A percentile compares a stretch with the other conserved stretches of the same genome.
Evolutionary conservation across 37 sponge, comb jelly and placozoan species (phyloP).

Genomic region (Hexactinellida sp.): DNA sequence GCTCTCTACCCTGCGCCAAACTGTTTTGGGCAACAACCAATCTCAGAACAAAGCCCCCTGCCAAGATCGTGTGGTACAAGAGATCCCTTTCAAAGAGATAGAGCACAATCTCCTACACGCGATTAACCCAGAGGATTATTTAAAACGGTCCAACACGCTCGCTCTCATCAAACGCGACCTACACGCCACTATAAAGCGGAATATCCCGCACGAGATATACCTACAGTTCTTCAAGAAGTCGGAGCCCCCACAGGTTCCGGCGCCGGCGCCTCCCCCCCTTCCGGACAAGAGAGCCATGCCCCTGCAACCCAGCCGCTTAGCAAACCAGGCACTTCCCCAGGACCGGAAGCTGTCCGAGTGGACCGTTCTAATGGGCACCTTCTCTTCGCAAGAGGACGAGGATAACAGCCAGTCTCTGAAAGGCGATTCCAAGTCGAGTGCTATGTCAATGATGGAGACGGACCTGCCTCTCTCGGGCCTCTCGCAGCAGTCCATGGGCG

Average conservation of each 20-base stretch:
- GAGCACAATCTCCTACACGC: not conserved
- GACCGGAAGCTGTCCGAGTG: not conserved
- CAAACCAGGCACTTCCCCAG: not conserved
- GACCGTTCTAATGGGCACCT: not conserved
- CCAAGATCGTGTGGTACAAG: not conserved
- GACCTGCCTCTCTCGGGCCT: not conserved
- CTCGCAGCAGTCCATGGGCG: not conserved
- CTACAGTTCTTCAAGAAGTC: not conserved
- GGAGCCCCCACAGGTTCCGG: not conserved
- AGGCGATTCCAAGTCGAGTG: not conserved
- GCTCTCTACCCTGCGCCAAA: not conserved
- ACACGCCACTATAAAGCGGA: constrained; percentile 7
- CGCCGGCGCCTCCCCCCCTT: not conserved
- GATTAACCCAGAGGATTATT: not conserved
- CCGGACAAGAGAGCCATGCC: not conserved
- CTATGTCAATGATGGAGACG: not conserved
- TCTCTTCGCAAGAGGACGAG: constrained; percentile 11
- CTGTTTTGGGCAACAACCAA: not conserved
- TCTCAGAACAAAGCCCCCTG: not conserved
- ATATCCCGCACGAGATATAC: not conserved
- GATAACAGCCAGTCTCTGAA: not conserved
- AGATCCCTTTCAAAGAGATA: constrained; percentile 12
- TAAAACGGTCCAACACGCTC: not conserved
- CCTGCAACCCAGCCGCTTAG: not conserved
- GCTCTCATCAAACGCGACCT: not conserved